These are phyloP conservation scores for Ptilonorhynchus violaceus DNA, from an alignment of 2,113 vertebrate species.

Conservation along the genomic window DNA sequence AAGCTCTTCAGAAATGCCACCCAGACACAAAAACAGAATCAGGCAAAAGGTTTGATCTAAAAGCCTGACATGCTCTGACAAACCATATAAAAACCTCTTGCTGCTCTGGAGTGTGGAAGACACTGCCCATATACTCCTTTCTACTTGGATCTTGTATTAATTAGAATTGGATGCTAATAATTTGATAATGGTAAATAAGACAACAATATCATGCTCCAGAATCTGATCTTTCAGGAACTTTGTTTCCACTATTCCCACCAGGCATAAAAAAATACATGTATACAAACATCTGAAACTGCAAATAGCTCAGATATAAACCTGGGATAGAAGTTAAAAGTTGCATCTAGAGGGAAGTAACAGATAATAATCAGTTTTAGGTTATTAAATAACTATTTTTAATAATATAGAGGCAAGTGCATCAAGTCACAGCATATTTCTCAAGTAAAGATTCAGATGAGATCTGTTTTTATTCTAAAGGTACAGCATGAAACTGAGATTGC, in stretches of 20 bases:
- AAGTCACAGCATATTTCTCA: neutral
- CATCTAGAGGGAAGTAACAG: neutral
- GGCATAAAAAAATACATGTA: neutral
- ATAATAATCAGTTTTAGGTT: neutral
- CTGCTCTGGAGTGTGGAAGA: neutral
- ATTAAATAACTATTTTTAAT: neutral
- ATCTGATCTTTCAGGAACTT: neutral
- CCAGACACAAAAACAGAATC: neutral
- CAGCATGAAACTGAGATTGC: neutral
- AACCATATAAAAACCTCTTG: neutral
- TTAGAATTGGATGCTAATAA: neutral
- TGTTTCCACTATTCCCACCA: neutral
- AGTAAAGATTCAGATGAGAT: neutral
- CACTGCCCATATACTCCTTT: neutral
- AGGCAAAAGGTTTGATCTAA: neutral
- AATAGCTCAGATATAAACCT: neutral
- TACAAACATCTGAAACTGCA: neutral
- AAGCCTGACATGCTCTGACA: neutral
- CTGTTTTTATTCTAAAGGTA: neutral
- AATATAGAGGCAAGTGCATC: neutral
- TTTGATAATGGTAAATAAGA: neutral
- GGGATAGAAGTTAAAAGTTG: neutral
- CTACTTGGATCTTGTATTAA: neutral
- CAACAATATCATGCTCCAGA: neutral
- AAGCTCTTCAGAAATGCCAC: neutral